Evolutionary conservation across 1,140 invertebrate species (phyloP).

Genomic region (Drosophila subpulchrella): DNA sequence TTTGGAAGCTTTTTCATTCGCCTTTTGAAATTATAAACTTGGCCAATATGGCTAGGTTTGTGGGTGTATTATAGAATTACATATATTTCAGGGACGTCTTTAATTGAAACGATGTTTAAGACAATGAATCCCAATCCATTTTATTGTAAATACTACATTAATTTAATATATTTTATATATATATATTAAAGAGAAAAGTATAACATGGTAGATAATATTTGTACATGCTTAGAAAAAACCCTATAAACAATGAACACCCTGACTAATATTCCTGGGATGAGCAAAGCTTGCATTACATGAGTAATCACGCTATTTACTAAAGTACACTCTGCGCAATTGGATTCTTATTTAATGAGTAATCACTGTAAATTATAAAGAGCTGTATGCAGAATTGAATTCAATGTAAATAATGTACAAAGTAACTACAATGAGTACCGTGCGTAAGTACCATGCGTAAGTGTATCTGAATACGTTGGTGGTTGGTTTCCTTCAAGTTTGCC

Average conservation of each 20-base stretch:
- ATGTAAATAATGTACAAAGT: conserved; percentile 7
- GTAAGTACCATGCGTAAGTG: conserved; percentile 2
- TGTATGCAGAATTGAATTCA: conserved; percentile 17
- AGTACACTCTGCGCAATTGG: neutral
- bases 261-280: neutral
- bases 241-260: neutral
- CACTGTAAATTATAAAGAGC: conserved; percentile 11
- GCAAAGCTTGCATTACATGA: neutral
- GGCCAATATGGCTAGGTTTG: neutral
- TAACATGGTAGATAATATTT: no score
- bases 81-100: neutral
- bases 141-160: no score
- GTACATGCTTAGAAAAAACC: no score
- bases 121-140: no score
- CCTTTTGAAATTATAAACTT: neutral
- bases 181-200: no score
- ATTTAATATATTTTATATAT: no score
- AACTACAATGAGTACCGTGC: neutral
- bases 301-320: neutral
- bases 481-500: conserved; percentile 26
- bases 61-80: neutral
- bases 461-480: conserved; percentile 24
- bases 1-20: neutral
- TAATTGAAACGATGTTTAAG: neutral
- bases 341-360: neutral